These are phyloP conservation scores for Melanotaenia parkinsoni DNA, from an alignment of 2,797 vertebrate species.

Conservation along the genomic window DNA sequence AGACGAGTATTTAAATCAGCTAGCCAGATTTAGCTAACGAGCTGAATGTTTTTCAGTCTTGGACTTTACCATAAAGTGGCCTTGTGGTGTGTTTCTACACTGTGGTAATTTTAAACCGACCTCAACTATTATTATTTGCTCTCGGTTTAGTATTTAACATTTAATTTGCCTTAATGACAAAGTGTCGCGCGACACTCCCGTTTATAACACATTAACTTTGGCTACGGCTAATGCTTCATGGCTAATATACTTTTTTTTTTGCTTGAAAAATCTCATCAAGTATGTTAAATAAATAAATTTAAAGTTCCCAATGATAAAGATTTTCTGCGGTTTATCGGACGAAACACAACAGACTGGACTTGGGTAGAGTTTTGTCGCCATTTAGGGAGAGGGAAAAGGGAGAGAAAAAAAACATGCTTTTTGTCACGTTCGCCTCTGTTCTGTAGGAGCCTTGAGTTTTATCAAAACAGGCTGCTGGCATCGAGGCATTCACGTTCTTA, in stretches of 20 bases:
- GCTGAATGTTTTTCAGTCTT: background rate
- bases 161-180: background rate
- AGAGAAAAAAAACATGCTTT: background rate
- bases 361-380: background rate
- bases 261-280: background rate
- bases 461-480: background rate
- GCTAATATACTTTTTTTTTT: background rate
- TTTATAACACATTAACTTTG: background rate
- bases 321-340: background rate
- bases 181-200: background rate
- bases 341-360: background rate
- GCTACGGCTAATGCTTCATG: background rate
- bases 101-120: background rate
- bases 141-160: background rate
- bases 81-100: background rate
- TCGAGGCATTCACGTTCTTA: background rate
- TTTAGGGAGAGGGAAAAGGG: background rate
- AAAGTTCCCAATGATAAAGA: background rate
- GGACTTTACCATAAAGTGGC: background rate
- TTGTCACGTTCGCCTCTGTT: background rate
- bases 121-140: background rate
- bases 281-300: no score
- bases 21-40: constrained; percentile 30
- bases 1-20: background rate
- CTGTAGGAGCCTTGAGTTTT: background rate